These are phyloP conservation scores for Lacerta bilineata DNA, from an alignment of 2,797 vertebrate species.

Conservation along the genomic window DNA sequence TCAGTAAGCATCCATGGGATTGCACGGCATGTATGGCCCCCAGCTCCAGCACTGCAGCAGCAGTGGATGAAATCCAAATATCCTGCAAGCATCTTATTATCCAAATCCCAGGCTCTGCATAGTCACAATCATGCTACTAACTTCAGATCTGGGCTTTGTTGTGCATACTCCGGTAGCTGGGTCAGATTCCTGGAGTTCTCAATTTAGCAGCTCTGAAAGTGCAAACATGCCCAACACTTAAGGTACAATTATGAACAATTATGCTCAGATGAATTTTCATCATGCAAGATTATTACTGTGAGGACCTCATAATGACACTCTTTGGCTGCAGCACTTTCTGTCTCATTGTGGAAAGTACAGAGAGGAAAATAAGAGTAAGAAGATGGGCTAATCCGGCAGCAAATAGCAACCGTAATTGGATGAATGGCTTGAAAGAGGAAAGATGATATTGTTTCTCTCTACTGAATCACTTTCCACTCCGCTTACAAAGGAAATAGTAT, in stretches of 20 bases:
- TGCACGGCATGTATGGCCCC: neutral
- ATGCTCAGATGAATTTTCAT: neutral
- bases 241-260: neutral
- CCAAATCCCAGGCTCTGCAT: neutral
- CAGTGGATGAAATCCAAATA: neutral
- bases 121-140: neutral
- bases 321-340: conserved; percentile 22
- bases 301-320: neutral
- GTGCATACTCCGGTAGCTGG: neutral
- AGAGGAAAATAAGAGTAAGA: conserved; percentile 27
- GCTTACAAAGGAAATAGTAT: conserved; percentile 56
- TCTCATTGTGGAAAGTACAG: conserved; percentile 34
- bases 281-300: neutral
- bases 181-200: neutral
- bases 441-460: conserved; percentile 59
- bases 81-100: neutral
- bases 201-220: conserved; percentile 5
- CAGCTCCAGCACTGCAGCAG: neutral
- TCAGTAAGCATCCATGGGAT: neutral
- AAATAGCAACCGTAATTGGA: conserved; percentile 56
- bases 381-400: conserved; percentile 57
- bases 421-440: conserved; percentile 48
- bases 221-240: neutral
- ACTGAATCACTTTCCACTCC: conserved; percentile 61
- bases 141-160: neutral